Percentiles rank a stretch among this genome's conserved stretches.
These are phyloP conservation scores for Drosophila funebris DNA, from an alignment of 1,140 invertebrate species.

Conservation along the genomic window DNA sequence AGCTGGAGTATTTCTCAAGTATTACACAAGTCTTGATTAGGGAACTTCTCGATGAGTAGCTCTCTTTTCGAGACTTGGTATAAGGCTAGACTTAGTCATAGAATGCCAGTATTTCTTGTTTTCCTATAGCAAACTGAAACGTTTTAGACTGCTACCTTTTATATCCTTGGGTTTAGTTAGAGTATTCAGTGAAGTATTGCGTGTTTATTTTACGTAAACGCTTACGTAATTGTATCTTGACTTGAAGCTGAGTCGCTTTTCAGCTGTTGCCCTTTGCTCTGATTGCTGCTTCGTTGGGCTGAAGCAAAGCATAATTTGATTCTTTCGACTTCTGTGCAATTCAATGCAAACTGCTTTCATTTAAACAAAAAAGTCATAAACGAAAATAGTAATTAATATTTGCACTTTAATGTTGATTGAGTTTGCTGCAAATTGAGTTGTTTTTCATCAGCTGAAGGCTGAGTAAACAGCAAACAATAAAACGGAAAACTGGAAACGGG, in stretches of 20 bases:
- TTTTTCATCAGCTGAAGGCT: conserved; percentile 28
- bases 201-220: too few species aligned
- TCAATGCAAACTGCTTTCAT: conserved; percentile 13
- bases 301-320: conserved; percentile 65
- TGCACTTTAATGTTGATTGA: conserved; percentile 28
- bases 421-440: conserved; percentile 49
- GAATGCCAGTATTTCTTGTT: too few species aligned
- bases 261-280: conserved; percentile 25
- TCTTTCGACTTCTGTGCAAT: conserved; percentile 35
- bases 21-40: too few species aligned
- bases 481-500: too few species aligned
- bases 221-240: not conserved
- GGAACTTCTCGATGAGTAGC: too few species aligned
- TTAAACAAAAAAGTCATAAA: not conserved
- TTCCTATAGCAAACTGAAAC: too few species aligned
- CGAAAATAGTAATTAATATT: conserved; percentile 38
- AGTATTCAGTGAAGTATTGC: not conserved
- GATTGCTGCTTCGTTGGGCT: conserved; percentile 23
- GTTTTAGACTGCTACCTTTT: too few species aligned
- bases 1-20: too few species aligned
- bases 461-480: conserved; percentile 5
- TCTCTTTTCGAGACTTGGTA: too few species aligned
- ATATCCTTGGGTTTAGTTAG: too few species aligned
- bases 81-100: too few species aligned
- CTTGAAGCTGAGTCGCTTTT: not conserved